A percentile compares a stretch with the other conserved stretches of the same genome.
Conservation (phyloP, 1,140 invertebrate species). For the Anastrepha obliqua region DNA sequence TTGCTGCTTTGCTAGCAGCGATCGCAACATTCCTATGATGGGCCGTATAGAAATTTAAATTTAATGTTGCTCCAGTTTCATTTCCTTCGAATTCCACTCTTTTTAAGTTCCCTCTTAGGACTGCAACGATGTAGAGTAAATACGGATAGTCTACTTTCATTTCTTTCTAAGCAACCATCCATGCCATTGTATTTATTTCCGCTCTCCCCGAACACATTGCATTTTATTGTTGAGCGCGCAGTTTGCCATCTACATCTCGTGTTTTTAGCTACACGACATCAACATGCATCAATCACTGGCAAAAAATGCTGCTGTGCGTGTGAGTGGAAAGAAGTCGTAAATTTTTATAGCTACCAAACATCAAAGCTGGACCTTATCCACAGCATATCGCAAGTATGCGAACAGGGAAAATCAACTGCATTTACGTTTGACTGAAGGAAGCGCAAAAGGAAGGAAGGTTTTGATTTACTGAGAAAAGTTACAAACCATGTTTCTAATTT, state of each 20-base stretch:
- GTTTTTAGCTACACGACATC: background rate
- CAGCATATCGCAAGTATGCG: background rate
- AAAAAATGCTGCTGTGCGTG: background rate
- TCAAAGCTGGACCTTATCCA: background rate
- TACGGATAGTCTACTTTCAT: too few species aligned
- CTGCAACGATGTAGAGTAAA: too few species aligned
- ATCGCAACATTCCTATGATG: too few species aligned
- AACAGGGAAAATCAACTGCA: background rate
- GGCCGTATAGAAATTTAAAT: too few species aligned
- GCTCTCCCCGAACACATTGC: background rate
- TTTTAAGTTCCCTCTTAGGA: too few species aligned
- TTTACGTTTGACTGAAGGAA: background rate
- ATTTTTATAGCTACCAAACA: slow-evolving; percentile 13
- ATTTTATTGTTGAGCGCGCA: background rate
- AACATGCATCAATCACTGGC: slow-evolving; percentile 18
- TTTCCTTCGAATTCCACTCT: too few species aligned
- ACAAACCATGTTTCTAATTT: slow-evolving; percentile 3
- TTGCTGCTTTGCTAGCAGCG: too few species aligned
- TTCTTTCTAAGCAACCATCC: too few species aligned
- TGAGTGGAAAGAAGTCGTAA: background rate
- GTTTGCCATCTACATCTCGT: too few species aligned
- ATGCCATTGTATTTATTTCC: background rate
- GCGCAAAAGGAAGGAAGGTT: background rate
- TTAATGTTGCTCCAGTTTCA: too few species aligned
- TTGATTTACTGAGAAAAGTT: background rate